These are phyloP conservation scores for Ceryle rudis DNA, from an alignment of 2,797 vertebrate species.

Conservation along the genomic window DNA sequence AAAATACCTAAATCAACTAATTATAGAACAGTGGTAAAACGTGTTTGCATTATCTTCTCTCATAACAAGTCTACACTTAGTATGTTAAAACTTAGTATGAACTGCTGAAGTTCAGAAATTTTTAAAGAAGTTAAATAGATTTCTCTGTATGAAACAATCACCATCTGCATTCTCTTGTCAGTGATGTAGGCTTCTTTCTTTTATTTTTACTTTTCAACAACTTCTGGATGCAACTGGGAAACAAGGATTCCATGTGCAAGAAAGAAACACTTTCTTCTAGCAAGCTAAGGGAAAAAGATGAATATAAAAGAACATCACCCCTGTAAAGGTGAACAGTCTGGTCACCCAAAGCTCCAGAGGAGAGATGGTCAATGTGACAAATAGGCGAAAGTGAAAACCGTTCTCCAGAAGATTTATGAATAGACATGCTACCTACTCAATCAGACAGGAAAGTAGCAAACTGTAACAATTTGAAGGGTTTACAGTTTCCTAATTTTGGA, in stretches of 20 bases:
- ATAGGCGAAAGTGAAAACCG: neutral
- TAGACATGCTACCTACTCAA: neutral
- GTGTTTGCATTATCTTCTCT: neutral
- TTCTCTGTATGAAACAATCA: neutral
- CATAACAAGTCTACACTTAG: neutral
- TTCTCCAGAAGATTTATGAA: neutral
- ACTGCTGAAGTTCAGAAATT: neutral
- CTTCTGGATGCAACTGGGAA: neutral
- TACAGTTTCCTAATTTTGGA: slow-evolving; percentile 14
- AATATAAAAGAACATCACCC: neutral
- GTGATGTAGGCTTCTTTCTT: neutral
- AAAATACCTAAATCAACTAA: neutral
- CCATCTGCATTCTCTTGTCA: neutral
- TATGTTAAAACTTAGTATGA: neutral
- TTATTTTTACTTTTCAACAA: neutral
- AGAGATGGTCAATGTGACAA: neutral
- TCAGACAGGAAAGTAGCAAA: neutral
- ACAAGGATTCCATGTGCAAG: neutral
- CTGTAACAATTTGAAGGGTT: neutral
- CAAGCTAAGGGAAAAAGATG: neutral
- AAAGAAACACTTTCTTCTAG: neutral
- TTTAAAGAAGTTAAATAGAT: neutral
- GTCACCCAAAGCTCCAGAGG: neutral
- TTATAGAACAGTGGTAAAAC: neutral
- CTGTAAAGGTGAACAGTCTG: neutral